Base-by-base conservation (phyloP, 2,797 vertebrate genomes). In the Poecilia gillii region DNA sequence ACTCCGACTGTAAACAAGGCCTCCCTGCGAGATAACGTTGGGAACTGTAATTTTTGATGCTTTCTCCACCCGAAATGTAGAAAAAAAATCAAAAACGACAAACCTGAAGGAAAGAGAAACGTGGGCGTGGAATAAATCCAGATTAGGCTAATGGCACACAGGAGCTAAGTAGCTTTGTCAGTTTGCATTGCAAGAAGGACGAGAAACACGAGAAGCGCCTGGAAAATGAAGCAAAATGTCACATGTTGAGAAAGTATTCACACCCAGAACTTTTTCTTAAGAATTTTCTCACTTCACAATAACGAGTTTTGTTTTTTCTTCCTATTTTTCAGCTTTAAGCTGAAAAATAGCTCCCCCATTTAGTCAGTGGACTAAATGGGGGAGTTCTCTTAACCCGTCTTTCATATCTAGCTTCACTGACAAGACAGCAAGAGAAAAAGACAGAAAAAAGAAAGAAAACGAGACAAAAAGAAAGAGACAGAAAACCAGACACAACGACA, bases 81-180 rank as follows among this genome's bases (percentile, higher is more conserved):
- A 20, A 49, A 49, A 18, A 39, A 66, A 25, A 68, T 25, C 3
- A 12, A 9, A 39, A 25, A 25, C 1, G 18, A 41, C 8, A 41
- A 68, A 68, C 9, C 36, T 39, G 68, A 45, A 13, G 43, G 25
- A 43, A 71, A 71, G 25, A 46, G 25, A 25, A 45, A 71, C 45
- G 43, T 3, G 2, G 8, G n/a, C 6, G 6, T 16, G 20, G 68
- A 28, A 82, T 46, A 73, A 76, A 76, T 70, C 84, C 49, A 0
- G 73, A 51, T 76, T 87, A 74, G 82, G 80, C 47, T 23, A 73
- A 77, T 14, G 20, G 41, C 41, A 73, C 39, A 82, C 46, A 55
- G 53, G 49, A 73, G 71, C 5, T 76, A 87, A 90, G 81, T 2
- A 76, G 84, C 86, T 92, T 87, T 89, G 89, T 89, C 90, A 80